phyloP scores from a whole-genome alignment of 2,888 invertebrate species.

The Drosophila pullipes region DNA sequence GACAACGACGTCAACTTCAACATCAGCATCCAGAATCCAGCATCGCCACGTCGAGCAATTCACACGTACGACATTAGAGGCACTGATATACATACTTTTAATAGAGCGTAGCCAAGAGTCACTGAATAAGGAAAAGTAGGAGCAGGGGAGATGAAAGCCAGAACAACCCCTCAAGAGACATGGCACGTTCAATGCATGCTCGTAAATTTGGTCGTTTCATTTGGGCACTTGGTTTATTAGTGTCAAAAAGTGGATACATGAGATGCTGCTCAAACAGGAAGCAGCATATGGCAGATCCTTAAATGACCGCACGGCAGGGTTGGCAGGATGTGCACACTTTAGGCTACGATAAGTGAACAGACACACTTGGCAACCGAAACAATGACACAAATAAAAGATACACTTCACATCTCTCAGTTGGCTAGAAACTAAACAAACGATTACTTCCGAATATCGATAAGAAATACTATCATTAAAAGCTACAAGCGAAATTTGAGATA shows the following conservation, averaged over 20 bases:
- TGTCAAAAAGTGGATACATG: slow-evolving; percentile 29
- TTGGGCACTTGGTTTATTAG: slow-evolving; percentile 55
- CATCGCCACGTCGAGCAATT: slow-evolving; percentile 51
- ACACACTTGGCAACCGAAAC: slow-evolving; percentile 3
- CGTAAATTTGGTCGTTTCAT: slow-evolving; percentile 44
- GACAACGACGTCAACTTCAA: slow-evolving; percentile 14
- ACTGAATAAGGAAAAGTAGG: not conserved
- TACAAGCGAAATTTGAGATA: slow-evolving; percentile 8
- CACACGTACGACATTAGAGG: slow-evolving; percentile 73
- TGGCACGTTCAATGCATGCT: slow-evolving; percentile 45
- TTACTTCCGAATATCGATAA: not conserved
- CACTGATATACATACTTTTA: slow-evolving; percentile 73
- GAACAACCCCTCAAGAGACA: slow-evolving; percentile 32
- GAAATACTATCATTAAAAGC: not conserved
- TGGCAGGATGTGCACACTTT: slow-evolving; percentile 39
- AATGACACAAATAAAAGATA: not conserved
- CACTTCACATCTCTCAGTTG: not conserved
- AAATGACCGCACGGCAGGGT: slow-evolving; percentile 40
- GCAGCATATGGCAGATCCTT: slow-evolving; percentile 39
- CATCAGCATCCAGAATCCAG: slow-evolving; percentile 13
- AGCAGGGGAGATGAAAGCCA: not conserved
- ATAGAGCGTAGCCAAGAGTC: slow-evolving; percentile 37
- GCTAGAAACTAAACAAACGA: not conserved
- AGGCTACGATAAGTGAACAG: slow-evolving; percentile 27
- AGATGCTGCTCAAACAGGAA: slow-evolving; percentile 13